A percentile compares a stretch with the other conserved stretches of the same genome.
These are phyloP conservation scores for Ptilonorhynchus violaceus DNA, from an alignment of 2,113 vertebrate species.

Conservation along the genomic window DNA sequence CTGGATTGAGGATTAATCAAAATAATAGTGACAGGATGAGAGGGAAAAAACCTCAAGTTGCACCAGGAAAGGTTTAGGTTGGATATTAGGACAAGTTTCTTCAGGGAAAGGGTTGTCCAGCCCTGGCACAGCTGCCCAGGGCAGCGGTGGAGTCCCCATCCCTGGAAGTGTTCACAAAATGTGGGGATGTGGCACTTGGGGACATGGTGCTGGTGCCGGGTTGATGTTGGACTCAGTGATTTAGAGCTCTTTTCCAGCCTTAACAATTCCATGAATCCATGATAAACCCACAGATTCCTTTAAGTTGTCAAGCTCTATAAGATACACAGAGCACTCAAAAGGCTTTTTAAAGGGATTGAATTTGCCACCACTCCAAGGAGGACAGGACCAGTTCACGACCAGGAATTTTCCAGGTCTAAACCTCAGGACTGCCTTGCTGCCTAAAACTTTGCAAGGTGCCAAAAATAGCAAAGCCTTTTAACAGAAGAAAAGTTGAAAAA, in stretches of 20 bases:
- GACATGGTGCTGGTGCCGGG: background rate
- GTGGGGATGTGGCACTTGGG: background rate
- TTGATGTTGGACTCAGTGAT: background rate
- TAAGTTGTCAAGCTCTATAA: background rate
- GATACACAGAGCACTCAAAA: background rate
- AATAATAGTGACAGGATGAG: background rate
- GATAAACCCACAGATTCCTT: background rate
- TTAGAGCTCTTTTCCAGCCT: background rate
- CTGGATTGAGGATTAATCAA: background rate
- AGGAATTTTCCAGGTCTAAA: background rate
- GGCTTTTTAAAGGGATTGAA: background rate
- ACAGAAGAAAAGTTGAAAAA: background rate
- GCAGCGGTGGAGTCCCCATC: background rate
- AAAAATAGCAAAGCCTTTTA: background rate
- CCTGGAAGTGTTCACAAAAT: background rate
- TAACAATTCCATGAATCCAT: background rate
- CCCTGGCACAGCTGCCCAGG: background rate
- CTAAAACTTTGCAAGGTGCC: background rate
- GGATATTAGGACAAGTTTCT: background rate
- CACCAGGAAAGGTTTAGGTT: background rate
- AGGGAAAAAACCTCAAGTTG: background rate
- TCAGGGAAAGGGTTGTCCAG: background rate
- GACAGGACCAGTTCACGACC: background rate
- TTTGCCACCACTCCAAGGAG: background rate
- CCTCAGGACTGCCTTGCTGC: background rate